phyloP scores from a whole-genome alignment of 2,797 vertebrate genomes.

The Crenichthys baileyi region DNA sequence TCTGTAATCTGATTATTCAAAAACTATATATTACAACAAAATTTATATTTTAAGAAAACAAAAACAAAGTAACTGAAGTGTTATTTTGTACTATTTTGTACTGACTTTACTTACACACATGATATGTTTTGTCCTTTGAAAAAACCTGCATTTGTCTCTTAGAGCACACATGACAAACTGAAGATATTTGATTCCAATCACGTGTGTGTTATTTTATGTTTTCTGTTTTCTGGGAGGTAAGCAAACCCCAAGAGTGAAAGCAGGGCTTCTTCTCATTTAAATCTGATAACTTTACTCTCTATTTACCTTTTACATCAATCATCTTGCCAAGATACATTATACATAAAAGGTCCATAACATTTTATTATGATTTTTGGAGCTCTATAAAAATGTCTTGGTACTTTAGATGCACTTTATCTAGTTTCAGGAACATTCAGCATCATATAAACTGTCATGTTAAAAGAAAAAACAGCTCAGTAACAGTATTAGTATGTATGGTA shows the following conservation, averaged over 20 bases:
- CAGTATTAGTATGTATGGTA: too few species aligned
- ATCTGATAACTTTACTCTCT: neutral
- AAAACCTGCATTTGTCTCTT: neutral
- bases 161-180: neutral
- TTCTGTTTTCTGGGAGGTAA: neutral
- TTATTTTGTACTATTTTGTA: neutral
- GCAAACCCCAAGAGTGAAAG: neutral
- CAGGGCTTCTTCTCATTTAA: neutral
- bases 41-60: neutral
- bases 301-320: neutral
- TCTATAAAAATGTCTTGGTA: neutral
- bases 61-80: neutral
- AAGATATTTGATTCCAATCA: neutral
- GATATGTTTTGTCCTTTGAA: neutral
- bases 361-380: neutral
- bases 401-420: neutral
- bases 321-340: neutral
- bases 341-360: neutral
- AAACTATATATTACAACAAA: neutral
- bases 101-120: neutral
- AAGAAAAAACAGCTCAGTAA: neutral
- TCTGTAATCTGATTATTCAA: neutral
- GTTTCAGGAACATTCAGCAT: conserved; percentile 2
- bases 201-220: neutral
- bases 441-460: neutral